Conservation (phyloP, 1,140 invertebrate species). For the Bombus superbus region DNA sequence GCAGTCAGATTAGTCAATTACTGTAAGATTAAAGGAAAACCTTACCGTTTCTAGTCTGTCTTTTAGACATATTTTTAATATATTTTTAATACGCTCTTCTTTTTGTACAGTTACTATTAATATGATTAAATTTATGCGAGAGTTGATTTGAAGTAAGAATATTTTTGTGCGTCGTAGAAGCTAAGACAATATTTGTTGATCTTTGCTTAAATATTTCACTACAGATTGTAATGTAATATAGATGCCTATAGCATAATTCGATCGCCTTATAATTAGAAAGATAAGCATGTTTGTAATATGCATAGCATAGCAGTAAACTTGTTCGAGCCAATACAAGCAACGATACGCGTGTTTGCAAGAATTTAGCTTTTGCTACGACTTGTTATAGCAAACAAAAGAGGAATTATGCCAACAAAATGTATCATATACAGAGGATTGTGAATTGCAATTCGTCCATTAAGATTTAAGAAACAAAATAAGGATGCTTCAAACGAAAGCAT, state of each 20-base stretch:
- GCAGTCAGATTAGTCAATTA: slow-evolving; percentile 52
- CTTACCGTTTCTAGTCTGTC: slow-evolving; percentile 25
- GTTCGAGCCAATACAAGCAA: slow-evolving; percentile 51
- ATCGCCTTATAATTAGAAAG: slow-evolving; percentile 62
- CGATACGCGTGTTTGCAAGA: slow-evolving; percentile 32
- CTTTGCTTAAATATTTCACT: slow-evolving; percentile 37
- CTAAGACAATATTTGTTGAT: slow-evolving; percentile 25
- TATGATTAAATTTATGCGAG: neutral
- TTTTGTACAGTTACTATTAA: slow-evolving; percentile 17
- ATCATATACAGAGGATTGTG: slow-evolving; percentile 42
- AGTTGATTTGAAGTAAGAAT: slow-evolving; percentile 2
- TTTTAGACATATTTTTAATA: slow-evolving; percentile 23
- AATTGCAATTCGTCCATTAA: slow-evolving; percentile 63
- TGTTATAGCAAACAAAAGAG: slow-evolving; percentile 49
- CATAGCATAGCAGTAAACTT: slow-evolving; percentile 47
- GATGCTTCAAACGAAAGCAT: slow-evolving; percentile 11
- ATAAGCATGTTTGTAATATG: slow-evolving; percentile 65
- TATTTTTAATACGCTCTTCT: neutral
- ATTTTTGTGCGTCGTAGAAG: slow-evolving; percentile 21
- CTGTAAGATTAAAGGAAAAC: slow-evolving; percentile 18
- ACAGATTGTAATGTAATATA: slow-evolving; percentile 44
- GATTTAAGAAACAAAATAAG: slow-evolving; percentile 35
- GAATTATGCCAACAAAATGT: slow-evolving; percentile 44
- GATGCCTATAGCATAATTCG: slow-evolving; percentile 55
- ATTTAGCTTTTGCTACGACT: slow-evolving; percentile 61